Base-by-base conservation (phyloP, 2,888 invertebrate species). In the Achlya flavicornis region DNA sequence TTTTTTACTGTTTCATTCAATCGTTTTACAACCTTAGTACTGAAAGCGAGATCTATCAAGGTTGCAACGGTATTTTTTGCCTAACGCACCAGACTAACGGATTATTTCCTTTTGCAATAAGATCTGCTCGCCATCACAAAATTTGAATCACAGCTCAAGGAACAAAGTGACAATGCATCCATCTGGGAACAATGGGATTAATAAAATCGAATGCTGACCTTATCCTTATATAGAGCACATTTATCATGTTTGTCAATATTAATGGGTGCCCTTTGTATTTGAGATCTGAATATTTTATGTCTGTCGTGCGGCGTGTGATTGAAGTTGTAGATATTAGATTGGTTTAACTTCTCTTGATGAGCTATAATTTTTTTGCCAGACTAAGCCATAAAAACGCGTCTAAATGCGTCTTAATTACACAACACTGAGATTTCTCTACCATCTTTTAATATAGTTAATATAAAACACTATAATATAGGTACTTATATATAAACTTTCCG, bases 21-120 rank as follows among this genome's bases (percentile, higher is more conserved):
- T 62, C 64, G 66, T 64, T 70, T 63, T 62, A 70, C n/a, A n/a
- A n/a, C n/a, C n/a, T 67, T 72, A 75, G 68, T 66, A 75, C 76
- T 63, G 78, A 81, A 83, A 82, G 77, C 75, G 80, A 80, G 76
- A 78, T 71, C 67, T 72, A 64, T 65, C 78, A 83, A 84, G 82
- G 83, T 72, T 73, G 77, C 62, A 72, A 70, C 66, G 66, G 62
- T 67, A 60, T 41, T 43, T 41, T 26, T 26, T 43, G 41, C 59
- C 19, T 38, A 43, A 43, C 46, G n/a, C 46, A 19, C 19, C 53
- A 53, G 53, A 53, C 10, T 53, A 19, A 19, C n/a, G 46, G 46
- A 46, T 46, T 53, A 53, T 53, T 19, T 33, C 58, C 14, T 58
- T 58, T 32, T 32, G 38, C 38, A 10, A 38, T 38, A 10, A 38